phyloP scores from a whole-genome alignment of 2,888 invertebrate species.

The Sepioteuthis lessoniana region DNA sequence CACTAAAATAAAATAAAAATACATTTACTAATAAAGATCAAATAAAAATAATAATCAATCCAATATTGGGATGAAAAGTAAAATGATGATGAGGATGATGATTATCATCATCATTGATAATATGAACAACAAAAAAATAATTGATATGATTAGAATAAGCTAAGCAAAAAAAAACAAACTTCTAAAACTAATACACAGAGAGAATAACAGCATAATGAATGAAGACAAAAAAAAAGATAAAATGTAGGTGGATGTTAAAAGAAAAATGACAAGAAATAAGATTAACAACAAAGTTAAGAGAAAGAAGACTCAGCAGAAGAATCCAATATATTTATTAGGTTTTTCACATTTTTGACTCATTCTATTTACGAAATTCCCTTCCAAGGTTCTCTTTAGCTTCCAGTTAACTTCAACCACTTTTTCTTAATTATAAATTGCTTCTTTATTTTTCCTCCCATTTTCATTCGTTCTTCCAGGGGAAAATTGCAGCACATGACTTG shows the following conservation, averaged over 20 bases:
- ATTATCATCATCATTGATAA: neutral
- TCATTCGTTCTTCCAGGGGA: neutral
- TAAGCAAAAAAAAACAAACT: neutral
- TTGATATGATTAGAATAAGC: neutral
- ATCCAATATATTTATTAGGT: constrained; percentile 21
- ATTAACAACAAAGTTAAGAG: neutral
- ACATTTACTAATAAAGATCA: neutral
- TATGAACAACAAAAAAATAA: neutral
- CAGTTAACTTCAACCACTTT: neutral
- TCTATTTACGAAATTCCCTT: constrained; percentile 9
- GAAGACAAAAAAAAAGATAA: neutral
- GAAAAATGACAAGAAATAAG: neutral
- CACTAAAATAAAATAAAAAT: neutral
- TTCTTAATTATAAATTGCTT: constrained; percentile 20
- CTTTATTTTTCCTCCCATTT: neutral
- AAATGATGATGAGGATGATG: neutral
- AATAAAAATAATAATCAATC: neutral
- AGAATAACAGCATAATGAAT: neutral
- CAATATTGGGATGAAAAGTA: neutral
- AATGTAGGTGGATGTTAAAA: neutral
- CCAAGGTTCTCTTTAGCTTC: constrained; percentile 8
- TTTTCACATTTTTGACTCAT: constrained; percentile 33
- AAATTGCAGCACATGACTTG: constrained; percentile 3
- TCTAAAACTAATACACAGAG: neutral
- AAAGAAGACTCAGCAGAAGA: neutral